Base-by-base conservation (phyloP, 1,140 invertebrate genomes). In the Musca vetustissima region DNA sequence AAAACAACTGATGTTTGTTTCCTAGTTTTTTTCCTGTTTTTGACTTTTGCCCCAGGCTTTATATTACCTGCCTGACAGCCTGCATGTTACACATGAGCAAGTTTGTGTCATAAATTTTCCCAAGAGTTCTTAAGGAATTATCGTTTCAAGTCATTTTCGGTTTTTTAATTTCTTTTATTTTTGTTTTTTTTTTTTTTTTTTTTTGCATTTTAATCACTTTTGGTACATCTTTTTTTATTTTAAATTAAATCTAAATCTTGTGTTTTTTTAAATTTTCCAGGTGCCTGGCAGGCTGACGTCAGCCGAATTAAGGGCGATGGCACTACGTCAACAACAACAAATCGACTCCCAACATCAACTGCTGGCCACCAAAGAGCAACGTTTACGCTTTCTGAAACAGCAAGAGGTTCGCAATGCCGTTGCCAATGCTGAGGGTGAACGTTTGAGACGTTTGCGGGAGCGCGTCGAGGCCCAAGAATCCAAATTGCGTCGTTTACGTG, bases 261-360 rank as follows among this genome's bases (percentile, higher is more conserved):
- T 21, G 13, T n/a, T 50, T 25, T 59, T 68, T 22, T 4, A 9
- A 36, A 15, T 8, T 48, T 2, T 25, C 72, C 86, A 92, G 91
- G 87, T 92, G 88, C 81, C 92, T 92, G 87, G 90, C 91, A 88
- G 90, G 90, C 87, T 90, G 90, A 88, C 88, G 88, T 89, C 89
- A 96, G 88, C 90, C 83, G 94, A 97, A 89, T 90, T 97, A 85
- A 93, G 94, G 88, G 94, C 94, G 83, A 97, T 98, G 93, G 95
- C 95, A 80, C 88, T 92, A 78, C 88, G 94, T 75, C 95, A 98
- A 86, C 95, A 97, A 86, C 93, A 95, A 83, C 94, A 98, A 88
- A 96, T 98, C 82, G 95, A 97, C 85, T 89, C 90, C 73, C 94
- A 95, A 86, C 92, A 95, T 80, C 92, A 95, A 86, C 86, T 94